A percentile compares a stretch with the other conserved stretches of the same genome.
phyloP scores from a whole-genome alignment of 2,888 invertebrate species.

The Helobdella robusta region DNA sequence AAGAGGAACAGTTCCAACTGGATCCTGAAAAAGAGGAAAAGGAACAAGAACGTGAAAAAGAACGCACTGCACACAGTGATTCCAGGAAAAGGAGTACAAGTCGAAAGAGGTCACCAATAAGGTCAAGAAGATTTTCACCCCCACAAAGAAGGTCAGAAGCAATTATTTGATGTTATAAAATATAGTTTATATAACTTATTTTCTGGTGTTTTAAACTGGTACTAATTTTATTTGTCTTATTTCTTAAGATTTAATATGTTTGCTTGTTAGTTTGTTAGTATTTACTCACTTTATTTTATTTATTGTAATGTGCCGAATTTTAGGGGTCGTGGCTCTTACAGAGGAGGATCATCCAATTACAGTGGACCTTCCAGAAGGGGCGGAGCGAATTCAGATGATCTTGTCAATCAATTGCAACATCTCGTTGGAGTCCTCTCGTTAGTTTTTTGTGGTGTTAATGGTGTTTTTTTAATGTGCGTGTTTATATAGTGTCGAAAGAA shows the following conservation, averaged over 20 bases:
- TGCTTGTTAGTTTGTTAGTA: too few relatives aligned
- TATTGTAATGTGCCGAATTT: neutral
- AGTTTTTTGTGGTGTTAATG: neutral
- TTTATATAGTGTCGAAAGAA: too few relatives aligned
- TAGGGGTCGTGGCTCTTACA: constrained; percentile 19
- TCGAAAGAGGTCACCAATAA: neutral
- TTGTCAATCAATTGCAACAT: constrained; percentile 29
- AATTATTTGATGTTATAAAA: too few relatives aligned
- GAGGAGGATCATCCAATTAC: constrained; percentile 7
- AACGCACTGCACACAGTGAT: neutral
- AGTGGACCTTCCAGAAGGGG: constrained; percentile 3
- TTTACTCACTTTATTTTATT: too few relatives aligned
- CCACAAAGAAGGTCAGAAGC: constrained; percentile 14
- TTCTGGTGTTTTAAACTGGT: too few relatives aligned
- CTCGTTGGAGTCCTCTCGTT: constrained; percentile 29
- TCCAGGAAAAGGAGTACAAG: constrained; percentile 11
- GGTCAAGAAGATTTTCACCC: constrained; percentile 8
- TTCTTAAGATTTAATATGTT: too few relatives aligned
- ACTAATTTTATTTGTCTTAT: too few relatives aligned
- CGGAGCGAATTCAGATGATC: constrained; percentile 6
- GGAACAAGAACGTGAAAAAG: constrained; percentile 21
- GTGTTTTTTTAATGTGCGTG: too few relatives aligned
- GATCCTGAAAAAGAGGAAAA: constrained; percentile 32
- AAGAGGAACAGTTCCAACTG: constrained; percentile 19
- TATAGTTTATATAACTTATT: too few relatives aligned